phyloP scores from a whole-genome alignment of 2,888 invertebrate genomes.

The Dendrolimus houi region DNA sequence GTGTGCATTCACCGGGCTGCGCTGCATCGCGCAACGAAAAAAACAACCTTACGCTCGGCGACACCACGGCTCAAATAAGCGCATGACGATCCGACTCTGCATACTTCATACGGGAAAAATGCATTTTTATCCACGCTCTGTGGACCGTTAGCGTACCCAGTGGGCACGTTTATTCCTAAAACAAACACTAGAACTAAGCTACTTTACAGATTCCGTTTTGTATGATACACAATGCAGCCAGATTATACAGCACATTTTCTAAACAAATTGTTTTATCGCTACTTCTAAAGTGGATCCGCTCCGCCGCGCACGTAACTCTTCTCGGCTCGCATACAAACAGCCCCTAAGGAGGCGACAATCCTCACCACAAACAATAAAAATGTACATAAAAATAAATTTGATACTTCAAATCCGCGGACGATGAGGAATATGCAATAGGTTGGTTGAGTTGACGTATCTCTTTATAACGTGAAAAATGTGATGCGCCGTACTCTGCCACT shows the following conservation, averaged over 20 bases:
- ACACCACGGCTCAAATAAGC: slow-evolving; percentile 19
- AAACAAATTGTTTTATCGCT: slow-evolving; percentile 71
- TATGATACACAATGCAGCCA: slow-evolving; percentile 30
- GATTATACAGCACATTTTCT: slow-evolving; percentile 53
- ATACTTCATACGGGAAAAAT: slow-evolving; percentile 39
- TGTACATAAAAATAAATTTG: slow-evolving; percentile 72
- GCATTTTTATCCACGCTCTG: slow-evolving; percentile 30
- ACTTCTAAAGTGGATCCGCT: slow-evolving; percentile 56
- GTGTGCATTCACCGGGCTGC: slow-evolving; percentile 35
- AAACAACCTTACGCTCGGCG: too few species aligned
- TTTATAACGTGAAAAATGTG: too few species aligned
- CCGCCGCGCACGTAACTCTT: slow-evolving; percentile 61
- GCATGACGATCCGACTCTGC: slow-evolving; percentile 16
- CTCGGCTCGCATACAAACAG: slow-evolving; percentile 70
- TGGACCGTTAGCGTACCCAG: slow-evolving; percentile 30
- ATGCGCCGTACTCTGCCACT: too few species aligned
- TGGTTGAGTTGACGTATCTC: too few species aligned
- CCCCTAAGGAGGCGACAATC: slow-evolving; percentile 69
- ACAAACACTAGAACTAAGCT: slow-evolving; percentile 40
- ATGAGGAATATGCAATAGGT: slow-evolving; percentile 48
- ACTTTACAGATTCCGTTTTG: slow-evolving; percentile 42
- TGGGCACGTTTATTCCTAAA: slow-evolving; percentile 41
- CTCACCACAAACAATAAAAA: slow-evolving; percentile 69
- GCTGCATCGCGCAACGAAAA: too few species aligned
- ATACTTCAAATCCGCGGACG: slow-evolving; percentile 50